A percentile compares a stretch with the other conserved stretches of the same genome.
Conservation (phyloP, 2,888 invertebrate genomes). For the Torymus tubicola region DNA sequence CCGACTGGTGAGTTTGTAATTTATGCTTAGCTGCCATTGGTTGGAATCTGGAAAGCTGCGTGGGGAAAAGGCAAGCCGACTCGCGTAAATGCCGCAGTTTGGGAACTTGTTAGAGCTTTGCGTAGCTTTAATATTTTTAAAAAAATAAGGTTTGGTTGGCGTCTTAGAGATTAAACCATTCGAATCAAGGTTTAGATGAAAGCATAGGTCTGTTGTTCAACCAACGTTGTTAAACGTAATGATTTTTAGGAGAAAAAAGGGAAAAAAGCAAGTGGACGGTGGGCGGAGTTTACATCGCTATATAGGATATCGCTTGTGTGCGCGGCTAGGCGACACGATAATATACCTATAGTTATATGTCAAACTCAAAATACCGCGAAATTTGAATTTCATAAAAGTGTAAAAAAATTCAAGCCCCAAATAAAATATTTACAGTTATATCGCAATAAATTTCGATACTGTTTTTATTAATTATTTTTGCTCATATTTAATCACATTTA, state of each 20-base stretch:
- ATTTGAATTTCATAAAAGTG: not conserved
- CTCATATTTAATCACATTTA: too few species aligned
- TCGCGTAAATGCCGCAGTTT: not conserved
- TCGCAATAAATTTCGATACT: too few species aligned
- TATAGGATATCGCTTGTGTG: too few species aligned
- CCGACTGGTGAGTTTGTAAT: not conserved
- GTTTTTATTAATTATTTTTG: too few species aligned
- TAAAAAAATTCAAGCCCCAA: not conserved
- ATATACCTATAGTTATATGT: not conserved
- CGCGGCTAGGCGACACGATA: not conserved
- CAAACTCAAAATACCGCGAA: not conserved
- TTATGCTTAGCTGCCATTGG: conserved; percentile 24
- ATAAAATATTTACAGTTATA: too few species aligned
- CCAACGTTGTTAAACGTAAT: not conserved
- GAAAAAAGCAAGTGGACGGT: conserved; percentile 5
- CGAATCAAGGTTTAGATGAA: too few species aligned
- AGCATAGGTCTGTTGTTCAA: too few species aligned
- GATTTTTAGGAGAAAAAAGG: not conserved
- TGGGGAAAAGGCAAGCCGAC: not conserved
- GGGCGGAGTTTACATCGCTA: conserved; percentile 29
- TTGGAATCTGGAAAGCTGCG: not conserved
- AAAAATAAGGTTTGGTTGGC: too few species aligned
- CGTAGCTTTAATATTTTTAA: too few species aligned
- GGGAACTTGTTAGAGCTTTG: too few species aligned
- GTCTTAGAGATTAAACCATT: too few species aligned